Evolutionary conservation across 2,888 invertebrate species (phyloP).

Genomic region (Tanytarsus gracilentus): DNA sequence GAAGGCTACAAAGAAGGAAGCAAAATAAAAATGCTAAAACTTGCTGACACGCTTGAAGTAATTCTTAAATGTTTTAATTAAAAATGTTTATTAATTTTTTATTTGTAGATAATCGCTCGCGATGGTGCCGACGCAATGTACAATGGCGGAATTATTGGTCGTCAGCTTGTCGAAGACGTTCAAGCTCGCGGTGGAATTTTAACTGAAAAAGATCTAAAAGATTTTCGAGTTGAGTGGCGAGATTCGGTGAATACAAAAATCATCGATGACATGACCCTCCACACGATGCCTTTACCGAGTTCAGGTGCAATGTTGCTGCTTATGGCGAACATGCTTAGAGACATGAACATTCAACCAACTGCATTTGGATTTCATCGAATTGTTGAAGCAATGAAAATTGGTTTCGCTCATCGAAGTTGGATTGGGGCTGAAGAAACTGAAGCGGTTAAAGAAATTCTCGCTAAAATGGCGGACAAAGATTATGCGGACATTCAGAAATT

Average conservation of each 20-base stretch:
- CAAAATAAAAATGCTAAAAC: constrained; percentile 50
- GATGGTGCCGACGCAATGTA: constrained; percentile 66
- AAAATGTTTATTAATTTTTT: too few species aligned
- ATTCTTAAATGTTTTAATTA: too few species aligned
- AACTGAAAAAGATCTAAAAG: constrained; percentile 62
- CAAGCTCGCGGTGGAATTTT: constrained; percentile 63
- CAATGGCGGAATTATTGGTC: constrained; percentile 48
- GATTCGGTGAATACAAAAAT: constrained; percentile 52
- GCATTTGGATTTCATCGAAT: constrained; percentile 59
- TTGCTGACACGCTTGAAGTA: constrained; percentile 60
- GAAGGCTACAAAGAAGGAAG: constrained; percentile 56
- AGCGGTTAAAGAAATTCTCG: constrained; percentile 34
- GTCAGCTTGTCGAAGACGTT: constrained; percentile 50
- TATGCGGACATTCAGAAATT: constrained; percentile 50
- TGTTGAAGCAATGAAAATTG: constrained; percentile 85
- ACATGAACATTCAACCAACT: constrained; percentile 35
- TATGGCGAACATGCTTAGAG: constrained; percentile 68
- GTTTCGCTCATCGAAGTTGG: constrained; percentile 73
- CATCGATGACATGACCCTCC: constrained; percentile 55
- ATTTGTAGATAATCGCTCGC: too few species aligned
- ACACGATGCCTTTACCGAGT: constrained; percentile 72
- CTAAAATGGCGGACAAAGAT: constrained; percentile 53
- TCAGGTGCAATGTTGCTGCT: constrained; percentile 73
- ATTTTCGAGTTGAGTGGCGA: constrained; percentile 57
- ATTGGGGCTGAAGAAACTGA: constrained; percentile 58